Evolutionary conservation across 2,888 invertebrate species (phyloP), one percentile per base, ranked within the genome.

Genomic region (Ephialtes manifestator): DNA sequence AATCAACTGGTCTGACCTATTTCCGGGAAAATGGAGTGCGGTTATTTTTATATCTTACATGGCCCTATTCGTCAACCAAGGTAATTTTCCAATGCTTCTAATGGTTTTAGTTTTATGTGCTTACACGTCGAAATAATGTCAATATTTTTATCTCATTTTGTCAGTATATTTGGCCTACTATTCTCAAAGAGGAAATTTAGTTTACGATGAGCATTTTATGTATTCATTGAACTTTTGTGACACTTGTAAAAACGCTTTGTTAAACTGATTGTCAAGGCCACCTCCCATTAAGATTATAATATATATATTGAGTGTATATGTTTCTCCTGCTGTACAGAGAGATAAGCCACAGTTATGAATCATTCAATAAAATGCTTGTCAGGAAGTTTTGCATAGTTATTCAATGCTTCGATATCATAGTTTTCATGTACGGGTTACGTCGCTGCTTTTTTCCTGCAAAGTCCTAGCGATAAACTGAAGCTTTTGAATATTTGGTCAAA

Each of bases 51-150:
- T 97, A 67, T 94, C 97, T 35, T 99, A 99, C 91, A 98, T 99
- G 95, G 96, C 96, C 87, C 95, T 99, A 77, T 99, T 98, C 94
- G 97, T 98, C 75, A 98, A 97, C 93, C 98, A 98, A 96, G 98
- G 98, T 98, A 95, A 94, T 31, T 35, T 31, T 35, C 24, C 60
- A 48, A 15, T 55, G 39, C 39, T 60, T 3, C 15, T 8, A n/a
- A n/a, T 39, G 13, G 13, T 4, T 39, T 4, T 39, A 10, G 3
- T 65, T 65, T 63, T 11, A n/a, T n/a, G n/a, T 4, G n/a, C 5
- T n/a, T n/a, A 2, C 18, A 35, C 39, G 8, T 58, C 20, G 2
- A 58, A 13, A n/a, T 3, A 48, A 39, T 39, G 7, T 35, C 2
- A 39, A 10, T 55, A 11, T 55, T 24, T 55, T 7, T 8, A 20